phyloP scores from a whole-genome alignment of 2,888 invertebrate genomes.

The Zygogramma bicolorata region DNA sequence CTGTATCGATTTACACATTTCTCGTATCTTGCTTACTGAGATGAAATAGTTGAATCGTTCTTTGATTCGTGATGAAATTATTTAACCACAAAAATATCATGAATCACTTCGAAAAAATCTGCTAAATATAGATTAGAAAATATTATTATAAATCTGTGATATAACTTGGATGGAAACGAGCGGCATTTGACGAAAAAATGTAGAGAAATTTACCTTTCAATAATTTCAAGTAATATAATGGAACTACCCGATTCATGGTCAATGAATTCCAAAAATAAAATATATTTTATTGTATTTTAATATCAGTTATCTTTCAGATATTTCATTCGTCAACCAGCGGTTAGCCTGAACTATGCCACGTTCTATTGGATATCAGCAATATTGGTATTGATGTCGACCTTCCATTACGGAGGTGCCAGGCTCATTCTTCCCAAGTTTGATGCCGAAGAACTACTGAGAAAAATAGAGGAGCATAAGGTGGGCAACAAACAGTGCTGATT shows the following conservation, averaged over 20 bases:
- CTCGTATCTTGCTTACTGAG: no score
- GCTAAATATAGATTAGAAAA: no score
- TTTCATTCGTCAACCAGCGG: not conserved
- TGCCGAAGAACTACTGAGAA: not conserved
- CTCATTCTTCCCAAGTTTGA: constrained; percentile 39
- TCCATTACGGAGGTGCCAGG: constrained; percentile 47
- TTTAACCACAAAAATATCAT: no score
- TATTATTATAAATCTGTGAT: no score
- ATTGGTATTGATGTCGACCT: constrained; percentile 41
- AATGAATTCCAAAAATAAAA: not conserved
- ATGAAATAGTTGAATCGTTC: no score
- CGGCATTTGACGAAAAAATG: no score
- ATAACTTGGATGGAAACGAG: no score
- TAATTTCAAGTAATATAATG: not conserved
- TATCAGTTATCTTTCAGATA: not conserved
- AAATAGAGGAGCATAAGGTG: not conserved
- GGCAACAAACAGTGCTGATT: not conserved
- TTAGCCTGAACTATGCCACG: constrained; percentile 44
- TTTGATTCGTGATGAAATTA: no score
- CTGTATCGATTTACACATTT: no score
- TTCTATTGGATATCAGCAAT: constrained; percentile 58
- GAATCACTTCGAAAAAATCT: no score
- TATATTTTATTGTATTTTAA: not conserved
- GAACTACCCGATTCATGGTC: no score
- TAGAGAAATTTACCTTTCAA: not conserved